phyloP scores from a whole-genome alignment of 2,113 vertebrate genomes.

The Ramphastos sulfuratus region DNA sequence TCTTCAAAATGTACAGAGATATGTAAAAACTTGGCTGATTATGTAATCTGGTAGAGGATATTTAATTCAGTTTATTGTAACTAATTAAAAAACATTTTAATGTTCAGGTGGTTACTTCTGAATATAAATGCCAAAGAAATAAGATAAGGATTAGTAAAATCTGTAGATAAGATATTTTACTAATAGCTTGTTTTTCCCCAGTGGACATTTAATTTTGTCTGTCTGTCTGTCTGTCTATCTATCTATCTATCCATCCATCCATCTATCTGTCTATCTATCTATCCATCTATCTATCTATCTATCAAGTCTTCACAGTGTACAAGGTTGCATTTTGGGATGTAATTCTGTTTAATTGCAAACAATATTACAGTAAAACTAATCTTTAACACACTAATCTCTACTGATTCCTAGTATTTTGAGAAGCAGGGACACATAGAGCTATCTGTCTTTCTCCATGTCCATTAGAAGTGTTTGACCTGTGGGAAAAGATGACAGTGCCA shows the following conservation, averaged over 20 bases:
- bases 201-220: not conserved
- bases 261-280: not conserved
- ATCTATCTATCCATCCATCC: not conserved
- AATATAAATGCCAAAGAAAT: not conserved
- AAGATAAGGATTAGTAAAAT: not conserved
- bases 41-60: not conserved
- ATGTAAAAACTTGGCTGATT: not conserved
- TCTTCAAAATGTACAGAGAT: not conserved
- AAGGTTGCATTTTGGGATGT: not conserved
- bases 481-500: not conserved
- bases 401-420: not conserved
- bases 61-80: not conserved
- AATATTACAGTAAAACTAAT: not conserved
- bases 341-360: not conserved
- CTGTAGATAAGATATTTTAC: not conserved
- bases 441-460: not conserved
- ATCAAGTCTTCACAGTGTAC: not conserved
- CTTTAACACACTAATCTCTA: not conserved
- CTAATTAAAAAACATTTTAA: not conserved
- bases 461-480: not conserved
- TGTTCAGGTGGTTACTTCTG: not conserved
- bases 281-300: not conserved
- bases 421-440: not conserved
- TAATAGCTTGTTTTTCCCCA: not conserved
- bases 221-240: not conserved